Evolutionary conservation across 2,113 vertebrate genomes (phyloP), one percentile per base, ranked within the genome.

Genomic region (Oriolus oriolus): DNA sequence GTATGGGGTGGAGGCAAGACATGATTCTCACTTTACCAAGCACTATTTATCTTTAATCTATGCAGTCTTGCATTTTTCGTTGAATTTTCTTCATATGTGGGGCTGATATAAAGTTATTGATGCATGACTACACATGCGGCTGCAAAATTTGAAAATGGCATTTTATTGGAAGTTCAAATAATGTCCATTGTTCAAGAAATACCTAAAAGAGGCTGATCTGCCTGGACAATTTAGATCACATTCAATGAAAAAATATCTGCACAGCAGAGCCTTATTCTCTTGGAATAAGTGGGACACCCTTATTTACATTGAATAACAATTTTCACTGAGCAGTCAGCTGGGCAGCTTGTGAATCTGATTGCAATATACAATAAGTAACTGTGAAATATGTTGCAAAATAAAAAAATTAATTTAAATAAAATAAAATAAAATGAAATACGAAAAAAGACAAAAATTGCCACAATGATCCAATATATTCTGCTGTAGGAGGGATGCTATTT

Each of bases 1-100:
- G 24, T 41, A 14, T 23, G 18, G 24, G 18, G 23, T 9, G 37
- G 31, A 47, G 26, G 4, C 0, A 0, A 50, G 50, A 66, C 13
- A 24, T 16, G 33, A 77, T 77, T 92, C 15, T 57, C 35, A 28
- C 31, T 87, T 89, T 85, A 69, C 7, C 27, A 73, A 52, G 28
- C 0, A 1, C 11, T 50, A 4, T n/a, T 78, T 74, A 31, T 78
- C 52, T 78, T 95, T n/a, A 54, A 10, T 75, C n/a, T 60, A 44
- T 18, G 3, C 13, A 68, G 10, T 85, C 14, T 53, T 73, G 16
- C 13, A 35, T 73, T 91, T 50, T 53, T 45, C 8, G 6, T 18
- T 94, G 28, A 56, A 23, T 74, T 92, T 89, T 60, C 19, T 14
- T 89, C 28, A 6, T 73, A 50, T 53, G 28, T 44, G 8, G 37